Evolutionary conservation across 2,888 invertebrate species (phyloP).

Genomic region (Xanthostigma xanthostigma): DNA sequence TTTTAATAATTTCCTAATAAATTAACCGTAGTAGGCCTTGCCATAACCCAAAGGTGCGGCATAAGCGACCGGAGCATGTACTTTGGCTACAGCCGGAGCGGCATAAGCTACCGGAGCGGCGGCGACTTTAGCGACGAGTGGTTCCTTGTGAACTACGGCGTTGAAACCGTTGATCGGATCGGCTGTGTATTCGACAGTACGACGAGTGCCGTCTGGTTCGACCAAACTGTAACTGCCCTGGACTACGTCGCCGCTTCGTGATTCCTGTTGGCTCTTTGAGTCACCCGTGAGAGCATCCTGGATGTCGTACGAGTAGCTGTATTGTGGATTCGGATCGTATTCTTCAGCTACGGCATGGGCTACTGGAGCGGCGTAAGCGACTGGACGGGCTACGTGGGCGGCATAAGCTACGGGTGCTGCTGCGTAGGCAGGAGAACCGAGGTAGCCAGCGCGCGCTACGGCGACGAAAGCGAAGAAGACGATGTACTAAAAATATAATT

Average conservation of each 20-base stretch:
- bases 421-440: neutral
- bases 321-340: conserved; percentile 31
- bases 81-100: conserved; percentile 8
- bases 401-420: neutral
- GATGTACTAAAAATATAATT: too few species aligned
- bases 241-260: conserved; percentile 31
- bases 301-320: conserved; percentile 32
- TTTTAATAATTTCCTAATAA: too few species aligned
- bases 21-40: too few species aligned
- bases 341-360: conserved; percentile 20
- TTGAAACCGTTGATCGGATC: conserved; percentile 35
- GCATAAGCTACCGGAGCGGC: neutral
- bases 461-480: too few species aligned
- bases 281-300: conserved; percentile 32
- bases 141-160: conserved; percentile 28
- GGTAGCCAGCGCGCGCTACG: too few species aligned
- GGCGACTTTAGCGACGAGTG: neutral
- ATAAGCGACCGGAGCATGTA: conserved; percentile 3
- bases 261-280: conserved; percentile 31
- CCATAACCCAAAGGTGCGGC: neutral
- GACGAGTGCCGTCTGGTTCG: conserved; percentile 31
- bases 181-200: conserved; percentile 32
- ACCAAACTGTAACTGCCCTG: conserved; percentile 32
- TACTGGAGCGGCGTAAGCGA: conserved; percentile 10
- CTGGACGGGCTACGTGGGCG: neutral